Conservation (phyloP, 2,888 invertebrate species). For the Hymenopus coronatus region DNA sequence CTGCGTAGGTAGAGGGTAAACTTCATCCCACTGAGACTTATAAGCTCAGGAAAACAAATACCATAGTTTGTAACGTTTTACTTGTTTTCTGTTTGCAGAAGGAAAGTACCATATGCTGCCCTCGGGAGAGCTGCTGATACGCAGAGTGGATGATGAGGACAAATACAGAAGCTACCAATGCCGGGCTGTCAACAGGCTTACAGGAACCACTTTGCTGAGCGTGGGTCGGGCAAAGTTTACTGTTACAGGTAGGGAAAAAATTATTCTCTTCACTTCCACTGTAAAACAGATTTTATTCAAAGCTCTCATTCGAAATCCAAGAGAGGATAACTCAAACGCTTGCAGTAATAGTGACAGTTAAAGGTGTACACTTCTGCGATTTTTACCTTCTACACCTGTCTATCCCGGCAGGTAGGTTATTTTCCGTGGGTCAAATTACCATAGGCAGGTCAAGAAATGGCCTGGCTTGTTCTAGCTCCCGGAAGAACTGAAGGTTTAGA, state of each 20-base stretch:
- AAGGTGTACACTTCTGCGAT: too few relatives aligned
- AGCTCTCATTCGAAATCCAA: too few relatives aligned
- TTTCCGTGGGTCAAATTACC: too few relatives aligned
- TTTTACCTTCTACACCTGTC: too few relatives aligned
- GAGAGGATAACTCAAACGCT: too few relatives aligned
- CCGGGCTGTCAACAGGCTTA: slow-evolving; percentile 36
- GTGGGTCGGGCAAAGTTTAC: slow-evolving; percentile 32
- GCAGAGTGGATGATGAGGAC: slow-evolving; percentile 34
- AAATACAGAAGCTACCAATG: slow-evolving; percentile 36
- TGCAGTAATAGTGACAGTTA: too few relatives aligned
- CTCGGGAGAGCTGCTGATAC: slow-evolving; percentile 35
- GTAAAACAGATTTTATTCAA: too few relatives aligned
- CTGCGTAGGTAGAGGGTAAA: background rate
- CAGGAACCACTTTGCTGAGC: slow-evolving; percentile 34
- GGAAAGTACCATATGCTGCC: slow-evolving; percentile 38
- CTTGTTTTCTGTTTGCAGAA: slow-evolving; percentile 28
- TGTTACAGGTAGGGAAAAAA: slow-evolving; percentile 31
- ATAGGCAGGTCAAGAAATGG: too few relatives aligned
- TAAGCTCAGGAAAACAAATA: background rate
- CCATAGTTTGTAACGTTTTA: background rate
- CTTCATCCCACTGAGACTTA: background rate
- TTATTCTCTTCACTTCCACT: background rate
- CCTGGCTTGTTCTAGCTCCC: too few relatives aligned
- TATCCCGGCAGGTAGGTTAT: too few relatives aligned
- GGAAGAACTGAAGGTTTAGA: too few relatives aligned